phyloP scores from a whole-genome alignment of 1,140 invertebrate species.

The Subanguina moxae region DNA sequence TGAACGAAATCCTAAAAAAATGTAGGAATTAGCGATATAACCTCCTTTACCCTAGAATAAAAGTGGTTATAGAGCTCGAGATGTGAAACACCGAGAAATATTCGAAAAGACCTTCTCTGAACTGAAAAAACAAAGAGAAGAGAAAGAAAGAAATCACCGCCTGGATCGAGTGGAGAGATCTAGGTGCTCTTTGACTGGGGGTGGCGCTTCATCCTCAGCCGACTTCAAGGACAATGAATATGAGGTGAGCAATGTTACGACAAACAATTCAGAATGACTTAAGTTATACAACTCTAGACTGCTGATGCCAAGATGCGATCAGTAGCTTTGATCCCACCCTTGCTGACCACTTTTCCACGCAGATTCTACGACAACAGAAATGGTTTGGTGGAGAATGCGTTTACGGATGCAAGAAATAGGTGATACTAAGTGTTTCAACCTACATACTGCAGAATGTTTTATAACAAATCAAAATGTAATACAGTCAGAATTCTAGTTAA shows the following conservation, averaged over 20 bases:
- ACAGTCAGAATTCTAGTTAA: too few species aligned
- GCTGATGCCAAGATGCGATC: conserved; percentile 19
- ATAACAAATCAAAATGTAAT: not conserved
- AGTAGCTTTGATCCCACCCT: conserved; percentile 19
- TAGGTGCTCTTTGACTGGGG: conserved; percentile 19
- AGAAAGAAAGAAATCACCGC: conserved; percentile 32
- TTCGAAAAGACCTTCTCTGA: conserved; percentile 38
- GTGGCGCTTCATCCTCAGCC: not conserved
- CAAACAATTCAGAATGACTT: not conserved
- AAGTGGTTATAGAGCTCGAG: conserved; percentile 17
- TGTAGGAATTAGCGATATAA: conserved; percentile 14
- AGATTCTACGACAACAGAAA: conserved; percentile 29
- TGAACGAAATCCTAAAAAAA: conserved; percentile 36
- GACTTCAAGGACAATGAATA: not conserved
- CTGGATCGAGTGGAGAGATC: conserved; percentile 32
- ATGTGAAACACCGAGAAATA: conserved; percentile 30
- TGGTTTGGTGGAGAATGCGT: conserved; percentile 31
- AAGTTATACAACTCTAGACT: conserved; percentile 9
- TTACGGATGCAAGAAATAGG: conserved; percentile 16
- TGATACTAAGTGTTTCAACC: not conserved
- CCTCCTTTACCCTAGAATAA: not conserved
- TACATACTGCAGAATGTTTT: not conserved
- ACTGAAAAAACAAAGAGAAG: conserved; percentile 29
- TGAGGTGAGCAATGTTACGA: not conserved
- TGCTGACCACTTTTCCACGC: conserved; percentile 13